phyloP scores from a whole-genome alignment of 2,113 vertebrate species.

The Rissa tridactyla region DNA sequence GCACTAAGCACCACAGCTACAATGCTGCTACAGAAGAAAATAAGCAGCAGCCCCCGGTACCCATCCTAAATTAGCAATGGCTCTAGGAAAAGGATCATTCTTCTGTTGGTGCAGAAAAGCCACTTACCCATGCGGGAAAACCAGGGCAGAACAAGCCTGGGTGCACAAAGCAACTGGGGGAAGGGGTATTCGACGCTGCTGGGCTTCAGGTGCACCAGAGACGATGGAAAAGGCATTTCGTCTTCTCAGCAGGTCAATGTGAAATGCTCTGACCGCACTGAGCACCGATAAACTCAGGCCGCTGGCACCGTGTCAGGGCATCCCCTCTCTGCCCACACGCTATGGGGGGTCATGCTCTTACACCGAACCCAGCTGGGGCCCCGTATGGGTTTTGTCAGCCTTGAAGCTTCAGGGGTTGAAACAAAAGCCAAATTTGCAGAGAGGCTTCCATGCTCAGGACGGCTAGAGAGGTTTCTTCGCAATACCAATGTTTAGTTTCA shows the following conservation, averaged over 20 bases:
- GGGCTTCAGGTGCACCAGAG: not conserved
- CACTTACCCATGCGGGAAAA: not conserved
- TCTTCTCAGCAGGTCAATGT: not conserved
- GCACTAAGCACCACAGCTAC: rapidly evolving
- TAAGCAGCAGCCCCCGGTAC: not conserved
- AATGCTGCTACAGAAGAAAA: not conserved
- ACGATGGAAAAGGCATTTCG: not conserved
- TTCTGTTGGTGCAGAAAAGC: not conserved
- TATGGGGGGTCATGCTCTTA: rapidly evolving
- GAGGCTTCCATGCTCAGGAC: not conserved
- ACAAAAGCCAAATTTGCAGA: not conserved
- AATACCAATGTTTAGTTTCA: not conserved
- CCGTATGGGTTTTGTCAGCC: rapidly evolving
- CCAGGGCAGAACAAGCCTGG: not conserved
- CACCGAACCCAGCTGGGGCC: not conserved
- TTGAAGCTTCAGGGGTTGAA: not conserved
- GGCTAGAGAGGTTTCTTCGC: not conserved
- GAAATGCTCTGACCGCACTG: not conserved
- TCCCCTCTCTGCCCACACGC: not conserved
- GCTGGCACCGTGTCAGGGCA: rapidly evolving
- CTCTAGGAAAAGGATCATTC: not conserved
- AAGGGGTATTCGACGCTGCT: rapidly evolving
- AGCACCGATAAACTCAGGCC: not conserved
- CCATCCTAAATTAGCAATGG: not conserved
- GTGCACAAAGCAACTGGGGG: not conserved